A percentile compares a stretch with the other conserved stretches of the same genome.
Evolutionary conservation across 2,888 invertebrate species (phyloP).

Genomic region (Pandemis cinnamomeana): DNA sequence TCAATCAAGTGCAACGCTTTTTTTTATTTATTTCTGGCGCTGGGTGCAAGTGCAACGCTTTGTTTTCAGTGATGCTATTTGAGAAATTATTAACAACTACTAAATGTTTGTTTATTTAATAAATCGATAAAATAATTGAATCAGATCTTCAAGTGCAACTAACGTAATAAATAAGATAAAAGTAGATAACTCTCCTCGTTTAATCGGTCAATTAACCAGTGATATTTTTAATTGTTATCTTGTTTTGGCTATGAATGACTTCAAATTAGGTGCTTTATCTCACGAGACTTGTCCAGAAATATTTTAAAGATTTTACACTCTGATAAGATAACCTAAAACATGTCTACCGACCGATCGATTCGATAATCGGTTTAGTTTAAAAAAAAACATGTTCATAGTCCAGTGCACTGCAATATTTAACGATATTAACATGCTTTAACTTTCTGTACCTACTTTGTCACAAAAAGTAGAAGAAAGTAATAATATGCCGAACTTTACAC

Average conservation of each 20-base stretch:
- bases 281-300: not conserved
- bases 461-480: too few species aligned
- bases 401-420: not conserved
- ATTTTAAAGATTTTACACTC: constrained; percentile 7
- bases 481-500: not conserved
- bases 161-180: constrained; percentile 10
- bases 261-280: constrained; percentile 7
- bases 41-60: too few species aligned
- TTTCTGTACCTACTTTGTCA: too few species aligned
- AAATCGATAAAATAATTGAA: not conserved
- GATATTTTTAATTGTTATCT: constrained; percentile 15
- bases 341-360: not conserved
- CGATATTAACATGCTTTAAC: not conserved
- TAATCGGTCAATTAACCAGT: constrained; percentile 10
- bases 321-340: constrained; percentile 8
- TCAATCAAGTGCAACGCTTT: too few species aligned
- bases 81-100: not conserved
- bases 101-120: not conserved
- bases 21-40: too few species aligned
- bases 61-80: too few species aligned
- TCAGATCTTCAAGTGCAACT: not conserved
- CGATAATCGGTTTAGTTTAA: not conserved
- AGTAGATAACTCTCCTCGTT: constrained; percentile 8
- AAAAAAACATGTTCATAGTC: not conserved
- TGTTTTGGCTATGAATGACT: constrained; percentile 19